Base-by-base conservation (phyloP, 2,113 vertebrate genomes). In the Symphodus melops region DNA sequence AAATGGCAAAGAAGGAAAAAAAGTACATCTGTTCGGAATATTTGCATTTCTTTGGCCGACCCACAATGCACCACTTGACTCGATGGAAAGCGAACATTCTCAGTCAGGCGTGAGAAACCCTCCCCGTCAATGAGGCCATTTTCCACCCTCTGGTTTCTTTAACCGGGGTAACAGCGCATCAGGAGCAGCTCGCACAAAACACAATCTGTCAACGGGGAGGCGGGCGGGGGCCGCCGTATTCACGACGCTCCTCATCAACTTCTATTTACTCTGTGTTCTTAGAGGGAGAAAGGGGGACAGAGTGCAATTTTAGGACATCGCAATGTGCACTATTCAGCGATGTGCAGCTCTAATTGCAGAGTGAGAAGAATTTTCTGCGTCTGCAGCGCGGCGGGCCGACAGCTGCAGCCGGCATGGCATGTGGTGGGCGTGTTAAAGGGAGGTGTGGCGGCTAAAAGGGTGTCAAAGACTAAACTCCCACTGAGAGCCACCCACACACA, bases 61-160 rank as follows among this genome's bases (percentile, higher is more conserved):
- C 85, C 87, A 91, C 90, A 93, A 93, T 91, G 85, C 83, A 77
- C 69, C 90, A 93, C 92, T 94, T 92, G 89, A 92, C 91, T 94
- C 55, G 83, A 80, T 82, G 88, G 90, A 88, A 90, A 87, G 85
- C 81, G 88, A 89, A 90, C 87, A 86, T 91, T 91, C 82, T 86
- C 85, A 91, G 81, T 92, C 89, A 92, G 79, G 86, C 87, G 88
- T 93, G 90, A 92, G 88, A 93, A 90, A 86, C 84, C 88, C 88
- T 78, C 86, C 85, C 90, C 60, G 56, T 93, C 88, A 93, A 91
- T 88, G 88, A 91, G 79, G 73, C 77, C 77, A 70, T 89, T 90
- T 86, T 85, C 67, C 84, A 82, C 68, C 66, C 79, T 79, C 82
- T 66, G 80, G 77, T 89, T 84, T 75, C 75, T 82, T 85, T 77